Evolutionary conservation across 2,888 invertebrate genomes (phyloP).

Genomic region (Sycophila texana): DNA sequence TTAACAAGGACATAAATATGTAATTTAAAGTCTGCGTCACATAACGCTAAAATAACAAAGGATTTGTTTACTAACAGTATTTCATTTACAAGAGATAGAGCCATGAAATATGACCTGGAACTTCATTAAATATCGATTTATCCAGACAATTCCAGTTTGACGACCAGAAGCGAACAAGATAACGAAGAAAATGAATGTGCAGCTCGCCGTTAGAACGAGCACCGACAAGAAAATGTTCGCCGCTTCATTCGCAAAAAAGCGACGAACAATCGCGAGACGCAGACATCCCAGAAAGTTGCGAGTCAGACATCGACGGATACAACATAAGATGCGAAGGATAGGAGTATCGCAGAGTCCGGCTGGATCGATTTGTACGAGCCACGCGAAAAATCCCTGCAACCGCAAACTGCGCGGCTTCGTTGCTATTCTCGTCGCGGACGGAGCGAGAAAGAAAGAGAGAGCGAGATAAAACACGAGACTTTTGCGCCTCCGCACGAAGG

Average conservation of each 20-base stretch:
- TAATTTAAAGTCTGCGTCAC: too few relatives aligned
- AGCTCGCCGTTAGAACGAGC: neutral
- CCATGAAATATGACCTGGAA: too few relatives aligned
- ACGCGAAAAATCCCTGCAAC: constrained; percentile 54
- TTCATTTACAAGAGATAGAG: neutral
- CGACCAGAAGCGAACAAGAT: neutral
- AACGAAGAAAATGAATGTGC: neutral
- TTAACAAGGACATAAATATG: too few relatives aligned
- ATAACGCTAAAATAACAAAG: too few relatives aligned
- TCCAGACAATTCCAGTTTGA: constrained; percentile 3
- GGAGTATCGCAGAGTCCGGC: neutral
- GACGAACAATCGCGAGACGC: neutral
- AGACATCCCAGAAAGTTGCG: neutral
- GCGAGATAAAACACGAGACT: constrained; percentile 62
- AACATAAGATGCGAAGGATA: neutral
- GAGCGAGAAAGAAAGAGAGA: constrained; percentile 27
- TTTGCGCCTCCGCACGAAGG: constrained; percentile 58
- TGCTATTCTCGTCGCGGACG: constrained; percentile 69
- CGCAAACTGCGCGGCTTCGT: constrained; percentile 65
- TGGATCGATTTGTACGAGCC: constrained; percentile 13
- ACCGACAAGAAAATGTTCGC: neutral
- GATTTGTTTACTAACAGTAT: too few relatives aligned
- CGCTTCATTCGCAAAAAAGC: neutral
- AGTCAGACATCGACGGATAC: neutral
- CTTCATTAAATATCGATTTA: constrained; percentile 4